Evolutionary conservation across 1,140 invertebrate genomes (phyloP).

Genomic region (Batillaria attramentaria): DNA sequence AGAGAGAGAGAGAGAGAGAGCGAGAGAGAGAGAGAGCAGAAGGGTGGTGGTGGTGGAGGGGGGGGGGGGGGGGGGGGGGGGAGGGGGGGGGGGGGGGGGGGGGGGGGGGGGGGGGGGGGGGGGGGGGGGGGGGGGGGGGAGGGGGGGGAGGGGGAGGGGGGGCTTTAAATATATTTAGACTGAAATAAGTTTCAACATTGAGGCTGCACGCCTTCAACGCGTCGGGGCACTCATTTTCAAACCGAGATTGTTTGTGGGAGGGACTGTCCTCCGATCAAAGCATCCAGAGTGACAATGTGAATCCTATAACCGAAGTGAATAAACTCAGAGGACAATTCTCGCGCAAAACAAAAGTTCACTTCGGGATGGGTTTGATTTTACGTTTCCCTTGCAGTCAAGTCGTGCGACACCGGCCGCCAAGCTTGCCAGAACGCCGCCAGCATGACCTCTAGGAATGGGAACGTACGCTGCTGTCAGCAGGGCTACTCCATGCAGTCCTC

Average conservation of each 20-base stretch:
- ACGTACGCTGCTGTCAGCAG: conserved; percentile 8
- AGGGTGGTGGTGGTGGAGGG: neutral
- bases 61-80: no score
- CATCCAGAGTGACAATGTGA: neutral
- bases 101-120: no score
- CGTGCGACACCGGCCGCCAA: neutral
- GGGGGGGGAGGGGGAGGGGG: neutral
- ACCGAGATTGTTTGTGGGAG: neutral
- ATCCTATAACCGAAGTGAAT: neutral
- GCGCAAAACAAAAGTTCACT: neutral
- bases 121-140: no score
- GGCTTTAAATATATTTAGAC: no score
- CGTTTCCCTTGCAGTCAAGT: neutral
- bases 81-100: no score
- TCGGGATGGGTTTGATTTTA: no score
- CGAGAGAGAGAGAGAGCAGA: no score
- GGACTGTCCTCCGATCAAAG: neutral
- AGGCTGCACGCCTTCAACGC: no score
- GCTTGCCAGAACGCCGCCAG: conserved; percentile 12
- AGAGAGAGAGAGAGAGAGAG: no score
- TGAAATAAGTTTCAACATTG: no score
- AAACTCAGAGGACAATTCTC: neutral
- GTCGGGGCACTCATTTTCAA: no score
- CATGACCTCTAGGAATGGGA: conserved; percentile 1
- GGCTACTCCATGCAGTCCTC: neutral